These are phyloP conservation scores for Sepiola atlantica DNA, from an alignment of 2,888 invertebrate species.

Conservation along the genomic window DNA sequence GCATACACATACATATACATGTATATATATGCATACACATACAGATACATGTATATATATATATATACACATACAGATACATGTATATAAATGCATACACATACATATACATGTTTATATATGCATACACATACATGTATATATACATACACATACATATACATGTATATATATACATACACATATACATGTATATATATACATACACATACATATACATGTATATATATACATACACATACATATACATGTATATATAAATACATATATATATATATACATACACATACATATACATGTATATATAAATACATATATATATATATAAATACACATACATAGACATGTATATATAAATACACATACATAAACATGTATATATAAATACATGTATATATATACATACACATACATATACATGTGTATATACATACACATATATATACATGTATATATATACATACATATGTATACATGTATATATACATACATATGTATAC, in stretches of 20 bases:
- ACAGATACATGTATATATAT: not conserved
- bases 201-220: not conserved
- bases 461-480: not conserved
- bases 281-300: not conserved
- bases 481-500: not conserved
- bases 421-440: not conserved
- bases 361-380: not conserved
- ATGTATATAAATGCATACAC: not conserved
- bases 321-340: not conserved
- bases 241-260: not conserved
- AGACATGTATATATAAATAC: not conserved
- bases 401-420: not conserved
- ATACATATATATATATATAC: not conserved
- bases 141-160: not conserved
- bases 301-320: not conserved
- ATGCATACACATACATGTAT: not conserved
- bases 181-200: conserved; percentile 6
- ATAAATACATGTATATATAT: not conserved
- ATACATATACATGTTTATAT: not conserved
- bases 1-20: not conserved
- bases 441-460: not conserved
- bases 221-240: not conserved
- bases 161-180: not conserved
- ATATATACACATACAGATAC: not conserved
- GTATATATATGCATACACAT: not conserved